A percentile compares a stretch with the other conserved stretches of the same genome.
These are phyloP conservation scores for Syngnathus typhle DNA, from an alignment of 2,113 vertebrate species.

Conservation along the genomic window DNA sequence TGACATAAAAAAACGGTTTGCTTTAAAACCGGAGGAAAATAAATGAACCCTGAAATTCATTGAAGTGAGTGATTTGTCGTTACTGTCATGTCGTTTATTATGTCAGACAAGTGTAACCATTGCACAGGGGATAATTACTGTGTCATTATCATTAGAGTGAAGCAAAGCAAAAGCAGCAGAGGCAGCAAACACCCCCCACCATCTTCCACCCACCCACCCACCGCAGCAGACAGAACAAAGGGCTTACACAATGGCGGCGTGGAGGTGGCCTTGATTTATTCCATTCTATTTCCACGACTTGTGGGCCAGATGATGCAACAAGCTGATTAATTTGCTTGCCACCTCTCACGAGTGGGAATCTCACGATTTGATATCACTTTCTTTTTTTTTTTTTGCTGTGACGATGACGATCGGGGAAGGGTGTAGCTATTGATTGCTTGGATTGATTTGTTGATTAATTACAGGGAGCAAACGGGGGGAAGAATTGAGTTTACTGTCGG, in stretches of 20 bases:
- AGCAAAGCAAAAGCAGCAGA: slow-evolving; percentile 17
- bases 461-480: no score
- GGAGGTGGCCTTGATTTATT: background rate
- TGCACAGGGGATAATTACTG: slow-evolving; percentile 27
- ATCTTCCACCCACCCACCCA: slow-evolving; percentile 2
- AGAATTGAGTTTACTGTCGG: no score
- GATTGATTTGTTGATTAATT: no score
- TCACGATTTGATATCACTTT: background rate
- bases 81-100: slow-evolving; percentile 10
- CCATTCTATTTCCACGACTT: background rate
- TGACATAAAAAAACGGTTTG: background rate
- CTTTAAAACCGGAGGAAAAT: background rate
- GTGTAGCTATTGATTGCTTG: background rate
- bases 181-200: background rate
- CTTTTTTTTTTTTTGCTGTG: no score
- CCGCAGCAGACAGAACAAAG: slow-evolving; percentile 24
- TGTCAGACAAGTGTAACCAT: slow-evolving; percentile 23
- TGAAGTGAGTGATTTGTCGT: slow-evolving; percentile 13
- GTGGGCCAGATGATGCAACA: background rate
- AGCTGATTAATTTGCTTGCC: background rate
- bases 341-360: background rate
- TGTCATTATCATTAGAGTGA: slow-evolving; percentile 29
- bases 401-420: background rate
- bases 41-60: background rate
- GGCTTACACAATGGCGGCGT: slow-evolving; percentile 7